A percentile compares a stretch with the other conserved stretches of the same genome.
Evolutionary conservation across 1,140 invertebrate species (phyloP).

Genomic region (Globodera rostochiensis): DNA sequence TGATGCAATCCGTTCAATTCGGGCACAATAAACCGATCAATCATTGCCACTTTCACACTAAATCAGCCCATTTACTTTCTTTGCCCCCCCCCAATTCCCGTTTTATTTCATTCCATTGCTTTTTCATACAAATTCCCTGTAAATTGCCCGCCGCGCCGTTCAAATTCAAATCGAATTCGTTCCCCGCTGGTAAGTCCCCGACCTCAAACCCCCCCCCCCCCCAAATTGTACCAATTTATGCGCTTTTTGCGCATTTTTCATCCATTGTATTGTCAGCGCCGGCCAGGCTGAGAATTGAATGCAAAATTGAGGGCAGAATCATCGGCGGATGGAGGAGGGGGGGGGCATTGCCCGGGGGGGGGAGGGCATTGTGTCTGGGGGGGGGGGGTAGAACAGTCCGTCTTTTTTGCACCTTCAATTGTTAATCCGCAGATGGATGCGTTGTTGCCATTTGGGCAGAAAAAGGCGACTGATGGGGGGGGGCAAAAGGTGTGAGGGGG

Average conservation of each 20-base stretch:
- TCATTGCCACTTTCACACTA: neutral
- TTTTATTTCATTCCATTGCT: neutral
- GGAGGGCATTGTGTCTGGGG: neutral
- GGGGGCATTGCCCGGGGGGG: neutral
- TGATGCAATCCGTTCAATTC: too few species aligned
- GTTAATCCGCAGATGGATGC: neutral
- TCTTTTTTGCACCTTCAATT: constrained; percentile 7
- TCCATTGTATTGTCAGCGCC: neutral
- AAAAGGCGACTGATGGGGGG: neutral
- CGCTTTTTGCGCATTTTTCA: neutral
- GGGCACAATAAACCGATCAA: neutral
- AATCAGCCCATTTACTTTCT: neutral
- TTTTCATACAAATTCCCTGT: neutral
- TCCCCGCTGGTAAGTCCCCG: neutral
- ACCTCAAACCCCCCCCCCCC: neutral
- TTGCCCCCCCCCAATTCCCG: neutral
- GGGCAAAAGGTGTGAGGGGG: neutral
- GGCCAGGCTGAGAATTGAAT: neutral
- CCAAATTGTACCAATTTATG: neutral
- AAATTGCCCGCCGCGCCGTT: constrained; percentile 9
- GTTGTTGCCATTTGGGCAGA: neutral
- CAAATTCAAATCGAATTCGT: constrained; percentile 5
- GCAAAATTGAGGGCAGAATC: neutral
- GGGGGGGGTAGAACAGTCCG: neutral
- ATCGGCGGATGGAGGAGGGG: neutral